Evolutionary conservation across 2,888 invertebrate species (phyloP).

Genomic region (Napeogenes sylphis): DNA sequence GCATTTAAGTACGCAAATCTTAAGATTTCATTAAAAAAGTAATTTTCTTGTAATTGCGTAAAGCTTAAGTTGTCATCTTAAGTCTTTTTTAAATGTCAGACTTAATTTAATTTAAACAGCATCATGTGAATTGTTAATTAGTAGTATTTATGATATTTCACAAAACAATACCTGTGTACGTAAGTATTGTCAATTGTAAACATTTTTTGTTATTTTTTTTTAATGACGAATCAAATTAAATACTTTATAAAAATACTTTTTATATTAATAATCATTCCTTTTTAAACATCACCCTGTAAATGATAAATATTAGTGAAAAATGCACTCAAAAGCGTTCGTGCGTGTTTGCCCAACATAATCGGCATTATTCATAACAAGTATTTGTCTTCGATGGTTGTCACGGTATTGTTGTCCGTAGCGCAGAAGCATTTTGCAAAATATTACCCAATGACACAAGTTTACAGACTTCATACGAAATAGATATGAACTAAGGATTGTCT

Average conservation of each 20-base stretch:
- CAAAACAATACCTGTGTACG: too few species aligned
- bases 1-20: too few species aligned
- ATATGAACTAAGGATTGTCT: slow-evolving; percentile 16
- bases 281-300: slow-evolving; percentile 52
- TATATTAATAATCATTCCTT: background rate
- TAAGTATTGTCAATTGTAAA: too few species aligned
- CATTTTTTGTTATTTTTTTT: too few species aligned
- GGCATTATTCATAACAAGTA: slow-evolving; percentile 76
- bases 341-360: slow-evolving; percentile 73
- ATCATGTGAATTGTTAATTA: background rate
- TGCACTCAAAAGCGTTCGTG: slow-evolving; percentile 62
- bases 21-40: background rate
- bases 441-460: slow-evolving; percentile 60
- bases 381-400: slow-evolving; percentile 72
- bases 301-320: slow-evolving; percentile 66
- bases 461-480: slow-evolving; percentile 23
- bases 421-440: slow-evolving; percentile 68
- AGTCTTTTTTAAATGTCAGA: slow-evolving; percentile 1
- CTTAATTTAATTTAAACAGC: background rate
- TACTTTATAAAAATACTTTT: too few species aligned
- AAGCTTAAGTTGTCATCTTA: slow-evolving; percentile 2
- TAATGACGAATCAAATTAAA: too few species aligned
- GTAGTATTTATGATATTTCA: too few species aligned
- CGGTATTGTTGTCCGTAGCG: slow-evolving; percentile 56
- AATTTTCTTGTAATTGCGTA: background rate